phyloP scores from a whole-genome alignment of 2,797 vertebrate species.

The Cossypha niveicapilla region DNA sequence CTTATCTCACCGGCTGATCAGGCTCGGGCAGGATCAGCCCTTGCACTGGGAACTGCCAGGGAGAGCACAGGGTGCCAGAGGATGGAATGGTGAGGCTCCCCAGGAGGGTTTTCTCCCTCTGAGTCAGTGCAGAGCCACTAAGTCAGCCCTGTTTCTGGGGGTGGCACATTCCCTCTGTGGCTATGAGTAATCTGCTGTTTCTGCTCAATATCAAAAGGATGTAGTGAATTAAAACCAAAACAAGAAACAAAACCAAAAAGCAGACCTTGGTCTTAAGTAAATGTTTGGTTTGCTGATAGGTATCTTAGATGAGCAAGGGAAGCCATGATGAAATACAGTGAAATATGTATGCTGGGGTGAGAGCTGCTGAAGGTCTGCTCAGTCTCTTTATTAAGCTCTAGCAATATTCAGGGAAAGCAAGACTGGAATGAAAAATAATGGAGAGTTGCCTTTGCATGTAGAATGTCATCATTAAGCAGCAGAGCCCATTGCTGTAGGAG shows the following conservation, averaged over 20 bases:
- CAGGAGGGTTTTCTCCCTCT: background rate
- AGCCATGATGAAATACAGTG: background rate
- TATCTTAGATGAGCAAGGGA: background rate
- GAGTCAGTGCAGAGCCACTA: background rate
- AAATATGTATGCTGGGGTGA: background rate
- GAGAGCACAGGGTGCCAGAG: background rate
- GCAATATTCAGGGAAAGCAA: background rate
- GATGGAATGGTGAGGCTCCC: background rate
- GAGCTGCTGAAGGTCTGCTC: background rate
- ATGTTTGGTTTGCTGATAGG: constrained; percentile 14
- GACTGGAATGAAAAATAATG: background rate
- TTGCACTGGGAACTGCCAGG: background rate
- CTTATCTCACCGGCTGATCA: background rate
- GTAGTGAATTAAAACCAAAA: background rate
- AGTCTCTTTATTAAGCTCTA: background rate
- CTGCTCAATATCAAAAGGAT: background rate
- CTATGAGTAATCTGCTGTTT: background rate
- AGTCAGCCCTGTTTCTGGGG: background rate
- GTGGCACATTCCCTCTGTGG: background rate
- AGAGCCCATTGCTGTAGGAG: background rate
- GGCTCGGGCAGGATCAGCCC: background rate
- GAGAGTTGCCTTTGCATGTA: background rate
- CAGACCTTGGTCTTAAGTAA: background rate
- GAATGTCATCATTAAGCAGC: background rate
- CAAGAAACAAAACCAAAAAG: background rate